Evolutionary conservation across 2,888 invertebrate genomes (phyloP).

Genomic region (Macrophya alboannulata): DNA sequence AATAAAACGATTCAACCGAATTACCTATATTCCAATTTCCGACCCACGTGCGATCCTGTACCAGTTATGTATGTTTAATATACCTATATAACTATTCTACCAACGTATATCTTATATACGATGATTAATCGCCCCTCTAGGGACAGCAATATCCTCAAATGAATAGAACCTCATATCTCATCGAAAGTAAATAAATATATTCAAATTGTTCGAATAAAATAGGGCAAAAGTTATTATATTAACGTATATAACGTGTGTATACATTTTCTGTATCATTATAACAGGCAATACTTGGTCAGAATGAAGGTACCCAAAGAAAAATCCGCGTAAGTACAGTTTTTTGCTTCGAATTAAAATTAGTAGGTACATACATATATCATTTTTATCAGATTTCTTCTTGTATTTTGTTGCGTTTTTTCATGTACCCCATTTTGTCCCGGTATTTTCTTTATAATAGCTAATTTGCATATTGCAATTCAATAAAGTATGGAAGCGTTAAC

Average conservation of each 20-base stretch:
- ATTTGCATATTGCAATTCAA: not conserved
- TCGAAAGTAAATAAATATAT: not conserved
- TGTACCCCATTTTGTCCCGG: not conserved
- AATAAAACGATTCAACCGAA: not conserved
- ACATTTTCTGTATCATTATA: too few relatives aligned
- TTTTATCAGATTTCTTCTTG: not conserved
- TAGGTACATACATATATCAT: too few relatives aligned
- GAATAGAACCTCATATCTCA: not conserved
- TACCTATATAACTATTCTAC: not conserved
- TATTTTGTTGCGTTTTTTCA: not conserved
- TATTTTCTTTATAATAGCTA: not conserved
- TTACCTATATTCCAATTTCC: slow-evolving; percentile 11
- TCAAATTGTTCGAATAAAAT: not conserved
- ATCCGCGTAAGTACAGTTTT: not conserved
- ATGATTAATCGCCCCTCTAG: not conserved
- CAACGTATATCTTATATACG: not conserved
- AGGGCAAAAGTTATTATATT: too few relatives aligned
- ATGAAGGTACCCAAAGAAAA: too few relatives aligned
- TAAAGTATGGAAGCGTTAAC: not conserved
- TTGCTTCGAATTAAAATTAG: not conserved
- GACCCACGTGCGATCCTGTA: not conserved
- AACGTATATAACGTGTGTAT: too few relatives aligned
- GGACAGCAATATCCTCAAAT: not conserved
- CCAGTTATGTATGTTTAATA: not conserved
- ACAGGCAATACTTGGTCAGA: too few relatives aligned